phyloP scores from a whole-genome alignment of 2,888 invertebrate species.

The Rosalia funebris region DNA sequence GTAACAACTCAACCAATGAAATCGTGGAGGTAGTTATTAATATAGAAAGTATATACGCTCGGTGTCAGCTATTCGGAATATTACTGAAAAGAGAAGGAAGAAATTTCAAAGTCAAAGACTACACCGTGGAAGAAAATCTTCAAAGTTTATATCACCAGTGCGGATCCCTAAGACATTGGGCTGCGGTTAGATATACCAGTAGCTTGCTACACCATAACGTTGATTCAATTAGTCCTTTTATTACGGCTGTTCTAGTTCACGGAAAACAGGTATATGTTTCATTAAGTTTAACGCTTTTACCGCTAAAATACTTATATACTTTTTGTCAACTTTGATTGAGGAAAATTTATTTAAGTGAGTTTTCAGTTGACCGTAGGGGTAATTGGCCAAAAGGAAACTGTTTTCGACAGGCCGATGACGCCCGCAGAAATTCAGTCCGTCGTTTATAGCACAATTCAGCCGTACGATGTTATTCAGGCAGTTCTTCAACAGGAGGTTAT shows the following conservation, averaged over 20 bases:
- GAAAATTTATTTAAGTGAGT: too few species aligned
- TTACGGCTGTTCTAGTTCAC: slow-evolving; percentile 96
- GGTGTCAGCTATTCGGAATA: slow-evolving; percentile 86
- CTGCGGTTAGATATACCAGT: slow-evolving; percentile 94
- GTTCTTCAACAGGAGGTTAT: slow-evolving; percentile 91
- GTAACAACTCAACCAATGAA: slow-evolving; percentile 76
- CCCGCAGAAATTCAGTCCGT: slow-evolving; percentile 94
- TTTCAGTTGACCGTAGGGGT: slow-evolving; percentile 89
- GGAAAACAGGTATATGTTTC: slow-evolving; percentile 89
- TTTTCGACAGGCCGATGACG: slow-evolving; percentile 98
- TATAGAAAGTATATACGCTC: slow-evolving; percentile 79
- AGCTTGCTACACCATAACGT: slow-evolving; percentile 93
- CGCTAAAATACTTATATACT: too few species aligned
- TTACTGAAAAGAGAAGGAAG: slow-evolving; percentile 84
- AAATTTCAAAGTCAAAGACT: slow-evolving; percentile 75
- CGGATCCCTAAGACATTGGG: slow-evolving; percentile 89
- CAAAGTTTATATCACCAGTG: slow-evolving; percentile 82
- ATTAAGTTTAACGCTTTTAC: too few species aligned
- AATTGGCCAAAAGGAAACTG: slow-evolving; percentile 92
- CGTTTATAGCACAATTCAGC: slow-evolving; percentile 89
- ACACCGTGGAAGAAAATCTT: slow-evolving; percentile 74
- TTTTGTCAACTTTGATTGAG: too few species aligned
- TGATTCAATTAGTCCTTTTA: slow-evolving; percentile 97
- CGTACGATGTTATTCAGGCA: slow-evolving; percentile 90
- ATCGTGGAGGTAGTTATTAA: slow-evolving; percentile 77